Percentiles rank a stretch among this genome's conserved stretches.
Conservation (phyloP, 2,113 vertebrate genomes). For the Nanorana parkeri region DNA sequence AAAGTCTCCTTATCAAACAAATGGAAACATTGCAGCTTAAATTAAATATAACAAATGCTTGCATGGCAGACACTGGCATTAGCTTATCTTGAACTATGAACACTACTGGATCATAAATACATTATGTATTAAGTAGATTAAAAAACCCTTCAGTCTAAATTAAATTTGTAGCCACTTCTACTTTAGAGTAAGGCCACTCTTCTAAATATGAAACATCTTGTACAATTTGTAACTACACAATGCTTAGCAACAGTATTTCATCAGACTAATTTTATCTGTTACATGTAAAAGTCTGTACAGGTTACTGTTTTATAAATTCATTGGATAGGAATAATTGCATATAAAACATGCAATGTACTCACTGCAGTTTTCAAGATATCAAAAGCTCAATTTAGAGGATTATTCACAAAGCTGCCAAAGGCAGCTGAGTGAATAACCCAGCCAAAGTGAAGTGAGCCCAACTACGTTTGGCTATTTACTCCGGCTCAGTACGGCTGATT, state of each 20-base stretch:
- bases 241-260: not conserved
- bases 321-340: no score
- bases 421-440: no score
- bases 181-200: not conserved
- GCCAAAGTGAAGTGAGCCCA: no score
- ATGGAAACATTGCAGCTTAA: not conserved
- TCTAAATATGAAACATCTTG: conserved; percentile 7
- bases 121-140: conserved; percentile 9
- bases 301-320: no score
- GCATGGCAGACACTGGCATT: not conserved
- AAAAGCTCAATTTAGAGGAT: no score
- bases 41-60: not conserved
- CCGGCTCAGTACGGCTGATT: no score
- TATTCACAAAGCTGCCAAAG: no score
- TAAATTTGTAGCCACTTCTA: not conserved
- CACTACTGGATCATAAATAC: not conserved
- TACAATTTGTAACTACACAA: not conserved
- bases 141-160: not conserved
- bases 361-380: no score
- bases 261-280: not conserved
- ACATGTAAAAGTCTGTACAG: not conserved
- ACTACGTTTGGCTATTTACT: no score
- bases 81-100: conserved; percentile 1
- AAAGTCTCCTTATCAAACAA: not conserved
- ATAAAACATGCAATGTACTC: no score